phyloP scores from a whole-genome alignment of 64 coral and sea anemone species.

The Platygyra sinensis region DNA sequence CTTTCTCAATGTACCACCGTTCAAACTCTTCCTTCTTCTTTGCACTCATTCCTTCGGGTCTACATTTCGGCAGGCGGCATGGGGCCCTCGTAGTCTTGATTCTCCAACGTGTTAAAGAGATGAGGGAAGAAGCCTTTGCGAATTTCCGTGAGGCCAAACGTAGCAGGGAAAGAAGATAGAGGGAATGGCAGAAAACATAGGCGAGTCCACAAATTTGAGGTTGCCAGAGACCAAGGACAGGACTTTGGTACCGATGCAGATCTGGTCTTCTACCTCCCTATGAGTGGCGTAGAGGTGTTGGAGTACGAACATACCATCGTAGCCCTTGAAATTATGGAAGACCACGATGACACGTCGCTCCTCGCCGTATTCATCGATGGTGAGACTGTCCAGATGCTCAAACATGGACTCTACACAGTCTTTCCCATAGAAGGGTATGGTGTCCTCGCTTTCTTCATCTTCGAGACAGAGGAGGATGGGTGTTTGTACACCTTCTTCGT shows the following conservation, averaged over 20 bases:
- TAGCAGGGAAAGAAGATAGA: background rate
- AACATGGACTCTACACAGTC: no score
- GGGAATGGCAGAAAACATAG: background rate
- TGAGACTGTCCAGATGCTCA: no score
- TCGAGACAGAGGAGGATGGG: no score
- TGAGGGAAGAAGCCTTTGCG: constrained; percentile 25
- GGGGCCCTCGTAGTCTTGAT: constrained; percentile 5
- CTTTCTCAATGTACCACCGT: background rate
- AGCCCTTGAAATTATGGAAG: constrained; percentile 15
- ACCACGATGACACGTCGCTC: background rate
- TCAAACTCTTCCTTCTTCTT: background rate
- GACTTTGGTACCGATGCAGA: background rate
- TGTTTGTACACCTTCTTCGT: no score
- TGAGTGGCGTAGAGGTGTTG: background rate
- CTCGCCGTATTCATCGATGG: background rate
- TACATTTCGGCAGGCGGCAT: background rate
- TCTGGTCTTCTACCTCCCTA: background rate
- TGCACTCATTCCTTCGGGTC: background rate
- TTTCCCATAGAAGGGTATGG: no score
- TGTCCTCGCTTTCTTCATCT: no score
- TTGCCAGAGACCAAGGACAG: background rate
- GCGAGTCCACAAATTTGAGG: background rate
- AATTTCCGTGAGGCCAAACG: background rate
- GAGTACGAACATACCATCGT: background rate
- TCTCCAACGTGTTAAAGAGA: background rate